Evolutionary conservation across 2,113 vertebrate species (phyloP).

Genomic region (Tetrax tetrax): DNA sequence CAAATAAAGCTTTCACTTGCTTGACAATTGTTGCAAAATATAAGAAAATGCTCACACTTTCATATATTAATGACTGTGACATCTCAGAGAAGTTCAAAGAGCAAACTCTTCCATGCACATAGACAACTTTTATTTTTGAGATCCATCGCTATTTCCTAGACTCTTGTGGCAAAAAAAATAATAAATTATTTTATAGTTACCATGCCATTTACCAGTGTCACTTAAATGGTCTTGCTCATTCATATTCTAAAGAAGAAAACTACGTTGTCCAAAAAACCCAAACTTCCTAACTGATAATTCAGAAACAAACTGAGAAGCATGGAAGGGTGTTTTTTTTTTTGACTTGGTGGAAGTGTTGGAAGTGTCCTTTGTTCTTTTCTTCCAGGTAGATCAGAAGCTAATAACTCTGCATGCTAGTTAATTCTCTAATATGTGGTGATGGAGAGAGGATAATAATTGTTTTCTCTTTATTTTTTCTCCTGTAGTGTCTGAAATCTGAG

Average conservation of each 20-base stretch:
- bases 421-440: background rate
- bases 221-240: constrained; percentile 41
- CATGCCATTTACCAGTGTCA: background rate
- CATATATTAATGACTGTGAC: constrained; percentile 9
- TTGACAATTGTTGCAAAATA: constrained; percentile 59
- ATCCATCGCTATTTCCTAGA: constrained; percentile 4
- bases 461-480: background rate
- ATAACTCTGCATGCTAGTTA: background rate
- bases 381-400: background rate
- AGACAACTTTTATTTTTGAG: constrained; percentile 16
- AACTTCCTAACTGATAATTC: background rate
- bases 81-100: constrained; percentile 17
- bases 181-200: background rate
- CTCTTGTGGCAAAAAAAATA: constrained; percentile 40
- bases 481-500: background rate
- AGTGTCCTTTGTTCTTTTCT: background rate
- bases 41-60: background rate
- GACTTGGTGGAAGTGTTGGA: background rate
- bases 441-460: background rate
- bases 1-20: constrained; percentile 64
- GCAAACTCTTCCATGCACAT: constrained; percentile 22
- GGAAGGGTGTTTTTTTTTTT: background rate
- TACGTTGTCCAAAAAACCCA: background rate
- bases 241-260: constrained; percentile 10
- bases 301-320: background rate